These are phyloP conservation scores for Apostichopus japonicus DNA, from an alignment of 35 echinoderm and acorn worm species.

Conservation along the genomic window DNA sequence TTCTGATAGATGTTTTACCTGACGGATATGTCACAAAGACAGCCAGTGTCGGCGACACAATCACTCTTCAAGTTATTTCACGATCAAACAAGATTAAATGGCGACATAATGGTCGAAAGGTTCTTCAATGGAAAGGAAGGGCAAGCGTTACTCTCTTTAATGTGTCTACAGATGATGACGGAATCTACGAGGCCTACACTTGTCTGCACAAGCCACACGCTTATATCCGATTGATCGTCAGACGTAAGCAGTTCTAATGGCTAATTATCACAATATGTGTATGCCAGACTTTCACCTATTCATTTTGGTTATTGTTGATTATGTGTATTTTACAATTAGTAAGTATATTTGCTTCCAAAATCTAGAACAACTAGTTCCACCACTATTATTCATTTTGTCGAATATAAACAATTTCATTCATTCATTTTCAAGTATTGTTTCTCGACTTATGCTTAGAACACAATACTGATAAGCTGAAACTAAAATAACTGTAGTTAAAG, in stretches of 20 bases:
- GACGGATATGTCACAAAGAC: constrained; percentile 33
- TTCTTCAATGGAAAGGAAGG: not conserved
- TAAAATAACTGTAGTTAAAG: too few species aligned
- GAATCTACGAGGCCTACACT: constrained; percentile 22
- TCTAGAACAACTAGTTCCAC: too few species aligned
- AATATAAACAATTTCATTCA: too few species aligned
- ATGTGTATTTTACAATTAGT: too few species aligned
- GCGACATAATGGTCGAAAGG: not conserved
- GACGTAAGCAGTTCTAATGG: not conserved
- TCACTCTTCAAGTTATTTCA: not conserved
- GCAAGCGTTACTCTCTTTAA: not conserved
- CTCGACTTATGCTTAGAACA: too few species aligned
- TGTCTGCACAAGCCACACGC: constrained; percentile 22
- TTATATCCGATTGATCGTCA: constrained; percentile 1
- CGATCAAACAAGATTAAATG: not conserved
- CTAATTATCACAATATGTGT: too few species aligned
- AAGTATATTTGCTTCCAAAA: too few species aligned
- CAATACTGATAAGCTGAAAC: too few species aligned
- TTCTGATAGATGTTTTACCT: not conserved
- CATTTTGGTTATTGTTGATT: too few species aligned
- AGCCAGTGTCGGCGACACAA: not conserved
- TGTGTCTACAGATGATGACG: not conserved
- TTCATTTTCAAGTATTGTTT: too few species aligned
- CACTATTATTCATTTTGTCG: too few species aligned
- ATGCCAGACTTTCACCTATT: too few species aligned